Evolutionary conservation across 2,797 vertebrate species (phyloP).

Genomic region (Pangasius krempfi): DNA sequence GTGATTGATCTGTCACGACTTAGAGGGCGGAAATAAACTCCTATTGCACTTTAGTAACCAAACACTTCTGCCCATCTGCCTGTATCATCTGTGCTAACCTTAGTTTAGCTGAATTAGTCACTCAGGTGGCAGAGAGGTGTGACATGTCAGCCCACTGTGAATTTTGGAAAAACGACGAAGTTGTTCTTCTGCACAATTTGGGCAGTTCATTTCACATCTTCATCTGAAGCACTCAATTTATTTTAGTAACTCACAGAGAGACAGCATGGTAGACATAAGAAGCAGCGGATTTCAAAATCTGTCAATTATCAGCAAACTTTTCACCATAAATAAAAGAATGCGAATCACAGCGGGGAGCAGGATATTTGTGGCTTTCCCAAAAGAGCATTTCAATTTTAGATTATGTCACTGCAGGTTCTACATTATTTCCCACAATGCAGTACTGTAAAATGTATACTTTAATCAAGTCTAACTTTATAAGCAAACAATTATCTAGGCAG

Average conservation of each 20-base stretch:
- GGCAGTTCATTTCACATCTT: conserved; percentile 17
- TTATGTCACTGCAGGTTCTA: neutral
- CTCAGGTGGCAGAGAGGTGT: neutral
- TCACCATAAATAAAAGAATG: conserved; percentile 23
- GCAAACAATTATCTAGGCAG: neutral
- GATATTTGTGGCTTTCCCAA: conserved; percentile 14
- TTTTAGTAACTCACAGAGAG: conserved; percentile 11
- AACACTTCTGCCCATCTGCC: neutral
- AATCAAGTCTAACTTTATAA: conserved; percentile 15
- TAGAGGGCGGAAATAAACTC: neutral
- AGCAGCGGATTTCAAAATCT: conserved; percentile 7
- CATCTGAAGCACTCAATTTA: conserved; percentile 23
- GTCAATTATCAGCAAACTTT: conserved; percentile 30
- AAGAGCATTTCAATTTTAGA: conserved; percentile 22
- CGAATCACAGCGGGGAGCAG: neutral
- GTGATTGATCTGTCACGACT: conserved; percentile 3
- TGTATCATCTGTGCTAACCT: conserved; percentile 11
- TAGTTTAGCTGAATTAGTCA: conserved; percentile 6
- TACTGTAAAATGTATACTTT: neutral
- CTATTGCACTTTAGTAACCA: conserved; percentile 15
- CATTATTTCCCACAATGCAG: neutral
- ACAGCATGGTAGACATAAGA: neutral
- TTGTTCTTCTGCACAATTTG: conserved; percentile 15
- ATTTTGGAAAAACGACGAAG: neutral
- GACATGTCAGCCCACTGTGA: neutral